Percentiles rank a stretch among this genome's conserved stretches.
Conservation (phyloP, 2,888 invertebrate genomes). For the Dastarcus helophoroides region DNA sequence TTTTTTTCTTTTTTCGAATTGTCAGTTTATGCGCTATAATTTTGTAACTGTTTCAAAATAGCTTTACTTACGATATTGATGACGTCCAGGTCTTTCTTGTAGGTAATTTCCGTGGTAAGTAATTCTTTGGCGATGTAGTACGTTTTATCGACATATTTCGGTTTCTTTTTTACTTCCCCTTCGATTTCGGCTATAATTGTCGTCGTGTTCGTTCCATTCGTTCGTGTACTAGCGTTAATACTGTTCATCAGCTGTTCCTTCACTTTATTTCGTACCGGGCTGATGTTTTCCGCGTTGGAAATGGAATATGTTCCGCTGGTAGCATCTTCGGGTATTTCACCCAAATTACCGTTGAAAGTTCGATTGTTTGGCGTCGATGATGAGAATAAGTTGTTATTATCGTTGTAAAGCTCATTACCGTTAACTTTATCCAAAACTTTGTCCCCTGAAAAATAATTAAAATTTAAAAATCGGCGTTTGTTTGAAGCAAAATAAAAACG, state of each 20-base stretch:
- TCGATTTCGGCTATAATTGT: conserved; percentile 36
- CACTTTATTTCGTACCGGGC: conserved; percentile 24
- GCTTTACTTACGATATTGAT: conserved; percentile 52
- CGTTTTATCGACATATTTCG: conserved; percentile 44
- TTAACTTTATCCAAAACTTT: conserved; percentile 6
- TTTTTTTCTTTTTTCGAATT: not conserved
- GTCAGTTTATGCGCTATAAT: not conserved
- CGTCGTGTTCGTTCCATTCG: conserved; percentile 24
- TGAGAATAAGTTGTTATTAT: conserved; percentile 33
- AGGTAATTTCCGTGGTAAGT: conserved; percentile 91
- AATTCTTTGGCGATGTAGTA: conserved; percentile 87
- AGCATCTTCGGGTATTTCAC: conserved; percentile 33
- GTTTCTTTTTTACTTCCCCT: conserved; percentile 34
- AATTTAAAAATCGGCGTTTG: not conserved
- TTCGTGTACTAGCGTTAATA: conserved; percentile 30
- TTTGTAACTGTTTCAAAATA: not conserved
- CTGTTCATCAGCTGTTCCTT: conserved; percentile 35
- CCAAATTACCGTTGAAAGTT: conserved; percentile 29
- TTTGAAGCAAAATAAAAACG: not conserved
- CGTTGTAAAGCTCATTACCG: conserved; percentile 15
- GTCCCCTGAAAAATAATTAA: conserved; percentile 6
- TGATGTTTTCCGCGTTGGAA: conserved; percentile 20
- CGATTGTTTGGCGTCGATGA: conserved; percentile 37
- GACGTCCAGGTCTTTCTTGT: conserved; percentile 87
- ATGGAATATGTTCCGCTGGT: conserved; percentile 33